Percentiles rank a stretch among this genome's conserved stretches.
Conservation (phyloP, 2,113 vertebrate genomes). For the Scartelaos histophorus region DNA sequence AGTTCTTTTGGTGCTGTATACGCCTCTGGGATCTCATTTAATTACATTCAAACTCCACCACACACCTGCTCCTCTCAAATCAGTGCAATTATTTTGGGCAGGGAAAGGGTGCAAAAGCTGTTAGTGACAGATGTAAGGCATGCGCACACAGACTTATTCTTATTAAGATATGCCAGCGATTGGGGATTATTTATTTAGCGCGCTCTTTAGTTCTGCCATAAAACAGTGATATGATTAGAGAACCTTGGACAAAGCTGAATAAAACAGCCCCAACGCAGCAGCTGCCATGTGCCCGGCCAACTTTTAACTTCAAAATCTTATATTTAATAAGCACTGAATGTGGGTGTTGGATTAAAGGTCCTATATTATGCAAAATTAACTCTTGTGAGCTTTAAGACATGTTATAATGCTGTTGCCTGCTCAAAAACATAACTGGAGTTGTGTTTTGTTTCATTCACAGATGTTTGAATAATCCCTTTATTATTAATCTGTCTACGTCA, state of each 20-base stretch:
- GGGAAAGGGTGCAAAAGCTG: conserved; percentile 8
- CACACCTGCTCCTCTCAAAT: conserved; percentile 35
- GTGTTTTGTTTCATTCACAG: no score
- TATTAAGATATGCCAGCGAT: conserved; percentile 11
- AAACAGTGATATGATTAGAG: conserved; percentile 9
- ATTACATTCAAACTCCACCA: conserved; percentile 23
- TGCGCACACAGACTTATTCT: conserved; percentile 6
- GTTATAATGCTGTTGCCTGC: no score
- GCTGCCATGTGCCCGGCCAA: conserved; percentile 1
- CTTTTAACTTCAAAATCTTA: background rate
- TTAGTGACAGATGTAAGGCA: conserved; percentile 21
- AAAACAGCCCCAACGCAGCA: background rate
- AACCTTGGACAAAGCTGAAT: background rate
- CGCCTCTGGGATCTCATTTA: conserved; percentile 11
- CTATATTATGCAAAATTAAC: no score
- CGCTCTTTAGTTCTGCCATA: background rate
- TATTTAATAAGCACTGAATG: background rate
- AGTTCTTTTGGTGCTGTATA: conserved; percentile 13
- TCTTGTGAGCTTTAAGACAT: no score
- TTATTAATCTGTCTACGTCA: no score
- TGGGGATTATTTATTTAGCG: background rate
- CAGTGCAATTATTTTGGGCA: conserved; percentile 21
- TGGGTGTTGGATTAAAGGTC: background rate
- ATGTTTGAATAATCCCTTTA: no score
- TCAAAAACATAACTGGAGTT: no score